A percentile compares a stretch with the other conserved stretches of the same genome.
These are phyloP conservation scores for Allobates femoralis DNA, from an alignment of 2,797 vertebrate genomes.

Conservation along the genomic window DNA sequence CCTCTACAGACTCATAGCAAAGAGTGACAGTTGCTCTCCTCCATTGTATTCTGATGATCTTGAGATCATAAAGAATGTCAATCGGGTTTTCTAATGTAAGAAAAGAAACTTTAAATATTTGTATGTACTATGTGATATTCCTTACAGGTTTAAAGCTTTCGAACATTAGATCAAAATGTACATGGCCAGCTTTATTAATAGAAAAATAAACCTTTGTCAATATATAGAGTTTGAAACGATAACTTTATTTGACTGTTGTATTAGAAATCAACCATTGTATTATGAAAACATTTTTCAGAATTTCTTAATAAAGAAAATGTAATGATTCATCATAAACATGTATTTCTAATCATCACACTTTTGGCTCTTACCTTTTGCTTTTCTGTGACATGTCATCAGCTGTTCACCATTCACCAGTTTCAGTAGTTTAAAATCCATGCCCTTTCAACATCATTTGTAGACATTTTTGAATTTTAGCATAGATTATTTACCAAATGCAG, in stretches of 20 bases:
- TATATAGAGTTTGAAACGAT: background rate
- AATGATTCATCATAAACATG: background rate
- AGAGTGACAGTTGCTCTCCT: background rate
- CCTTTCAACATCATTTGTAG: too few relatives aligned
- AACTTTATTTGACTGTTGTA: too few relatives aligned
- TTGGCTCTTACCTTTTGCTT: background rate
- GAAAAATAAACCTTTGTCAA: background rate
- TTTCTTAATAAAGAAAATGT: background rate
- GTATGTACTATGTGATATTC: too few relatives aligned
- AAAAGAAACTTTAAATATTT: background rate
- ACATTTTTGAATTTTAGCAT: too few relatives aligned
- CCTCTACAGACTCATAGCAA: background rate
- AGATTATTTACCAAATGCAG: background rate
- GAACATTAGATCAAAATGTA: background rate
- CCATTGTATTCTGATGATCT: background rate
- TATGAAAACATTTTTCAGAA: background rate
- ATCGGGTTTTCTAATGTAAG: background rate
- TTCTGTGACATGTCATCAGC: background rate
- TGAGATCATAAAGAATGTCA: background rate
- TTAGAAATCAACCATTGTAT: background rate
- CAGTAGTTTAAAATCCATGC: too few relatives aligned
- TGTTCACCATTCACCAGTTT: background rate
- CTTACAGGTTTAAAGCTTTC: background rate
- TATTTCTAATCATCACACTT: background rate
- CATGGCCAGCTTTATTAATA: background rate